These are phyloP conservation scores for Metacarcinus magister DNA, from an alignment of 2,888 invertebrate genomes.

Conservation along the genomic window DNA sequence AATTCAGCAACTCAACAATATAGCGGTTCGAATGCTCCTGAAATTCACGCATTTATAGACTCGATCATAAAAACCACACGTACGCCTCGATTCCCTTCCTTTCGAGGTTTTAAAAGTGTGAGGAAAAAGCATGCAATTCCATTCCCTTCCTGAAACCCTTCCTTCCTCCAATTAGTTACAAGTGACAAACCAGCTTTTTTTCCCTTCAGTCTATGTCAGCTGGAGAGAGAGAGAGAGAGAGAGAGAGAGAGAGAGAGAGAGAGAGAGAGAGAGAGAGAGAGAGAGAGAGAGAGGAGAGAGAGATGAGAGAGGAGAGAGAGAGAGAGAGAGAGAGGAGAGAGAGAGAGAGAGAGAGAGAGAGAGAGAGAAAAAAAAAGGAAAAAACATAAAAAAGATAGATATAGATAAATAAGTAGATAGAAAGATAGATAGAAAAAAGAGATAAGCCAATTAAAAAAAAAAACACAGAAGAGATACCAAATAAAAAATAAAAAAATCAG, in stretches of 20 bases:
- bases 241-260: background rate
- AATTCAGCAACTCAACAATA: background rate
- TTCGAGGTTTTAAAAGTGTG: background rate
- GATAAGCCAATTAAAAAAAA: background rate
- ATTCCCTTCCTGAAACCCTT: conserved; percentile 4
- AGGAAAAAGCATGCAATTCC: conserved; percentile 7
- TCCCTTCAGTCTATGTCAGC: background rate
- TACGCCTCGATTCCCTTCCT: background rate
- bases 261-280: background rate
- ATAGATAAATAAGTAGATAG: background rate
- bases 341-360: background rate
- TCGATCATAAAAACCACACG: background rate
- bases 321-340: too few relatives aligned
- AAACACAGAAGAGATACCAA: background rate
- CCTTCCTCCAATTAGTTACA: background rate
- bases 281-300: background rate
- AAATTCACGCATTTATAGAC: background rate
- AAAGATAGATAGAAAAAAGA: background rate
- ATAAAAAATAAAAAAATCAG: too few relatives aligned
- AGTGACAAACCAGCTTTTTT: background rate
- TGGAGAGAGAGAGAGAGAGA: background rate
- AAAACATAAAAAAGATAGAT: background rate
- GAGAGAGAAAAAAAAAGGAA: background rate
- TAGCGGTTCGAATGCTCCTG: background rate
- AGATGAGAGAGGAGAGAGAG: background rate